Evolutionary conservation across 1,140 invertebrate genomes (phyloP), one percentile per base, ranked within the genome.

Genomic region (Muscidifurax raptorellus): DNA sequence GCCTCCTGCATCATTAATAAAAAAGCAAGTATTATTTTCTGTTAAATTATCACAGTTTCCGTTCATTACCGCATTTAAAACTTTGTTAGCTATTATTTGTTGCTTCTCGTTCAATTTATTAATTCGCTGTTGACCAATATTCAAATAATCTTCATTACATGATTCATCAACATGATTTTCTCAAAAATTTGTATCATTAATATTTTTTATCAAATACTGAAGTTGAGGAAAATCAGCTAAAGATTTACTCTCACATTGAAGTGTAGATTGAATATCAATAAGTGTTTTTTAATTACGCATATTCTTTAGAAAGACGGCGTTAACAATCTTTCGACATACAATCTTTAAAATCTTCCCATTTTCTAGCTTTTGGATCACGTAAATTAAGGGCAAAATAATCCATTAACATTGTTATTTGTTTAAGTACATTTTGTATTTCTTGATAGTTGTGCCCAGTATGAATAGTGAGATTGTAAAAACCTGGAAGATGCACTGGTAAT

Each of bases 1-100:
- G 28, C 87, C 87, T 52, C 87, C 85, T 9, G 86, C 85, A 0
- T 85, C 88, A 82, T 89, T 85, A 10, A 83, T 83, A 32, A 74
- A 86, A 75, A 83, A 77, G 12, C 80, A 85, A 64, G n/a, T n/a
- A 32, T 80, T 32, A 66, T 80, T 36, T 44, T 44, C 12, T 12
- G 6, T 59, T 6, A 22, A 0, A 59, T 82, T 25, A 18, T 81
- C 28, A 44, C 2, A 25, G n/a, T n/a, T n/a, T n/a, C n/a, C n/a
- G 28, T 36, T 59, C 2, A 77, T 18, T 44, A 69, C 66, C 30
- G 40, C 52, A 30, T 81, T 22, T 3, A 80, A 27, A 76, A 84
- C n/a, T 5, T n/a, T 52, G 59, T 84, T 59, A 47, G 66, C 66
- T 44, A 86, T 71, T 59, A 78, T n/a, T 72, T 77, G 78, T 72